Evolutionary conservation across 1,140 invertebrate genomes (phyloP), one percentile per base, ranked within the genome.

Genomic region (Drosophila erecta): DNA sequence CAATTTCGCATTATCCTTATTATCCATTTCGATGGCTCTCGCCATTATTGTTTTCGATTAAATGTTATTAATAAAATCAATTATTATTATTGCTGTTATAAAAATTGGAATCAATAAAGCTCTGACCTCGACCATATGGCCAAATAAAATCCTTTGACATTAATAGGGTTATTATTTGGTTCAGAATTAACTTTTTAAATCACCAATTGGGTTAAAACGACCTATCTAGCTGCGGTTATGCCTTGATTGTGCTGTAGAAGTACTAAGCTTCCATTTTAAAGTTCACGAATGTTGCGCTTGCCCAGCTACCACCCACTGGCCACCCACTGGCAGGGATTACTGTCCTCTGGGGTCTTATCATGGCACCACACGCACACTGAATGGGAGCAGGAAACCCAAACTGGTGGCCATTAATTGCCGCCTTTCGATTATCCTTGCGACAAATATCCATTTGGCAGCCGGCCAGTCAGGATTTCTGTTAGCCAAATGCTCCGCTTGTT

Each of bases 1-100:
- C 65, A 58, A 69, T 81, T 86, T 66, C 58, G 49, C 41, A 69
- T 75, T 70, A 76, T 72, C 71, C 65, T 81, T 79, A 65, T 86
- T 87, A 65, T 53, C 43, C 76, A 51, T 76, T 79, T 83, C 47
- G 73, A 87, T 81, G 75, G 38, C 41, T 69, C 41, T 72, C 43
- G 22, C 17, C 55, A 74, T 83, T 87, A 86, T 87, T 87, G 83
- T 67, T 87, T 87, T 79, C 46, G 38, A 62, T 69, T 65, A 76
- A 83, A 70, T 44, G 60, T 61, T 81, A 67, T 70, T 81, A 81
- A 79, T 76, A 57, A 72, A 76, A 78, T 79, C 75, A 87, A 81
- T 87, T 79, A 79, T 35, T 51, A 54, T 86, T 71, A 66, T 75
- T 64, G 46, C 8, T 22, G 4, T 37, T 37, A 10, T 11, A 40